Evolutionary conservation across 2,797 vertebrate species (phyloP).

Genomic region (Phoxinus dragarum): DNA sequence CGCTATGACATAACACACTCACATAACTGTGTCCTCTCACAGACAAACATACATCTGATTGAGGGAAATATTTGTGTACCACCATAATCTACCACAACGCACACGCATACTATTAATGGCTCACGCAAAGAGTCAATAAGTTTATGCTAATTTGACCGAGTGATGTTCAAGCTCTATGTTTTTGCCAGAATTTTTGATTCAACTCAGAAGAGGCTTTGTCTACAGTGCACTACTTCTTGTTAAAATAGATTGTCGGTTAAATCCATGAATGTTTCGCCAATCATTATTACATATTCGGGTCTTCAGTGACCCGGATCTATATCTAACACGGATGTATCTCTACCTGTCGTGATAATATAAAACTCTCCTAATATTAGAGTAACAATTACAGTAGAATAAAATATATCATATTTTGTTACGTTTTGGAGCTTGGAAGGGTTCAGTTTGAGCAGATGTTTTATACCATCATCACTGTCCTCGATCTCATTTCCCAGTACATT

Average conservation of each 20-base stretch:
- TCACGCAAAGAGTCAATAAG: constrained; percentile 9
- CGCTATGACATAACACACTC: constrained; percentile 59
- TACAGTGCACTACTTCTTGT: not conserved
- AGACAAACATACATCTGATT: constrained; percentile 49
- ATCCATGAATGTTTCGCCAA: no score
- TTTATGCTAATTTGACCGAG: constrained; percentile 47
- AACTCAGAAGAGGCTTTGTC: constrained; percentile 73
- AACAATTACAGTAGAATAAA: no score
- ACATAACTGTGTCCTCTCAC: constrained; percentile 37
- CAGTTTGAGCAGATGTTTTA: no score
- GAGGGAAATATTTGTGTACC: constrained; percentile 45
- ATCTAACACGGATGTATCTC: no score
- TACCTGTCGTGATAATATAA: no score
- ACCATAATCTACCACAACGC: constrained; percentile 20
- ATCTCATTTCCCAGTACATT: no score
- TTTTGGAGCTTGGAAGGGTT: no score
- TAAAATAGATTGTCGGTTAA: not conserved
- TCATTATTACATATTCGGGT: no score
- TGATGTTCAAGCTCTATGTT: constrained; percentile 65
- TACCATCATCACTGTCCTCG: no score
- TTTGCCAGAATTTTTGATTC: constrained; percentile 73
- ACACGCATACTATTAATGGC: constrained; percentile 26
- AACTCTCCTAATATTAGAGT: no score
- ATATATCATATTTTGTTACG: no score
- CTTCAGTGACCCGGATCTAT: no score